phyloP scores from a whole-genome alignment of 2,888 invertebrate genomes.

The Heliconius aoede region DNA sequence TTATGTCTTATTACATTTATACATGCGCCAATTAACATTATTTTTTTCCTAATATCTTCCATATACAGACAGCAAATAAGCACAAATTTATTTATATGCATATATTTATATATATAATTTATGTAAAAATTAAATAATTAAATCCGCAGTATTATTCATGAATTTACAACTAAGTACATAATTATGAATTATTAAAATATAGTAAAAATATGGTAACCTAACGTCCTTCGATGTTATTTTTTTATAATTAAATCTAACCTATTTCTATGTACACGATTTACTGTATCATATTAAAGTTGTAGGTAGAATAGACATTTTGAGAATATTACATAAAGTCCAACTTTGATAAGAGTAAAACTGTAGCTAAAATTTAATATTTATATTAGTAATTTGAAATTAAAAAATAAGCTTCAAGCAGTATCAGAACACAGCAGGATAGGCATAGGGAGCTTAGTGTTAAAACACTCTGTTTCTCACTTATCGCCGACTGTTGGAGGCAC shows the following conservation, averaged over 20 bases:
- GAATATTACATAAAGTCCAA: background rate
- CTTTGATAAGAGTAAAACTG: background rate
- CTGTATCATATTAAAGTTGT: constrained; percentile 37
- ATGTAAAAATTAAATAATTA: background rate
- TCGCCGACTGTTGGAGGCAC: no score
- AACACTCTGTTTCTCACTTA: no score
- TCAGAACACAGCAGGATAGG: no score
- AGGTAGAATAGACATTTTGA: background rate
- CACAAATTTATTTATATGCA: no score
- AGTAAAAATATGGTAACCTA: background rate
- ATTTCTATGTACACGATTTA: constrained; percentile 36
- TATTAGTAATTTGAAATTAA: no score
- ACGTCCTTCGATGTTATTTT: constrained; percentile 30
- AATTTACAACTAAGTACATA: background rate
- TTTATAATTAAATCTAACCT: constrained; percentile 37
- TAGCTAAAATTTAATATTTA: background rate
- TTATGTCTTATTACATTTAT: no score
- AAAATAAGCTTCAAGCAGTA: no score
- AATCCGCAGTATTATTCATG: background rate
- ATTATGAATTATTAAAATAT: background rate
- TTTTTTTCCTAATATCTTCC: no score
- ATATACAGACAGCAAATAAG: no score
- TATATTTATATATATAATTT: background rate
- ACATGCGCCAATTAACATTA: no score
- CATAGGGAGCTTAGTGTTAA: no score